Base-by-base conservation (phyloP, 2,113 vertebrate genomes). In the Machaerirhynchus nigripectus region DNA sequence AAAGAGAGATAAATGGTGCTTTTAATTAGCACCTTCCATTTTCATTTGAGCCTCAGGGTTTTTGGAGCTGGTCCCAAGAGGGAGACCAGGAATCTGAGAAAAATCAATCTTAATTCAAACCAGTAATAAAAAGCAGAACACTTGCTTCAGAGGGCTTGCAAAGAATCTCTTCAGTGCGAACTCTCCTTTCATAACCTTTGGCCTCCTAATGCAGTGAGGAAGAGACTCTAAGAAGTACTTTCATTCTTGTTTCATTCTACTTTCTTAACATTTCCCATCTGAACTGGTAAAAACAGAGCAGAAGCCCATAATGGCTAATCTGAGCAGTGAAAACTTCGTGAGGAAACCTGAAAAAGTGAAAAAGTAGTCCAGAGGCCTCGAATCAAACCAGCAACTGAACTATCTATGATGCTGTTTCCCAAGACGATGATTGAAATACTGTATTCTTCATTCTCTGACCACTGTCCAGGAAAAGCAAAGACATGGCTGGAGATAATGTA, bases 61-160 rank as follows among this genome's bases (percentile, higher is more conserved):
- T 96, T 96, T 90, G 91, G 97, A 95, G 91, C 56, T 74, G 35
- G 83, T 93, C 94, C 84, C 89, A 80, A 60, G 93, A 76, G 96
- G 49, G 28, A 93, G 53, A 90, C 60, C 35, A 82, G 65, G 89
- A 97, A 96, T 97, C 91, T 92, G 81, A 79, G 84, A 86, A 96
- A 97, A 97, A 98, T 98, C 98, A 96, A 98, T 98, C 96, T 98
- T 97, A 95, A 98, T 98, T 97, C 96, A 96, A 96, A 87, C 75
- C 90, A 95, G 95, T 96, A 96, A 98, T 97, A 98, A 97, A 95
- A 97, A 97, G 92, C 94, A 96, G 95, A 96, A 96, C 80, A 82
- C 73, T 94, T 94, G 69, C 74, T 96, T 96, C 87, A 82, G 91
- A 96, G 57, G 70, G 87, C 95, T 96, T 82, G 80, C 90, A 85